A percentile compares a stretch with the other conserved stretches of the same genome.
Evolutionary conservation across 2,888 invertebrate genomes (phyloP).

Genomic region (Melieria omissa): DNA sequence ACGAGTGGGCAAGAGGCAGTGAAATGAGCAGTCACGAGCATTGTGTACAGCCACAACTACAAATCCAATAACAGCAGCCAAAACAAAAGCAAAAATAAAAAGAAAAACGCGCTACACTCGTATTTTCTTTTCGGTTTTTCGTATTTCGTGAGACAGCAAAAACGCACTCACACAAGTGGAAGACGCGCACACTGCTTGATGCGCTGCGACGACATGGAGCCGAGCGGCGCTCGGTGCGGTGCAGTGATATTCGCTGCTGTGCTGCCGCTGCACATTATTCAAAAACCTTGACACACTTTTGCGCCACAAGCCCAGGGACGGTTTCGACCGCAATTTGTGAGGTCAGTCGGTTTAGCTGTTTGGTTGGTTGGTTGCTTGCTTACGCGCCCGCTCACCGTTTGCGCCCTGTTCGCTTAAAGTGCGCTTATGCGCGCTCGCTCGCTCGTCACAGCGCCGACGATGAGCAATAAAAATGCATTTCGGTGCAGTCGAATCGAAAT

Average conservation of each 20-base stretch:
- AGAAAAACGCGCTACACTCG: not conserved
- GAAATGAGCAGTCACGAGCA: not conserved
- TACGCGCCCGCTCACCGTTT: conserved; percentile 29
- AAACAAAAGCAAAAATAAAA: conserved; percentile 16
- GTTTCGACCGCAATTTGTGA: conserved; percentile 60
- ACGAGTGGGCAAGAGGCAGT: not conserved
- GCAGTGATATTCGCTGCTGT: conserved; percentile 3
- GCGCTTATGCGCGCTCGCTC: too few relatives aligned
- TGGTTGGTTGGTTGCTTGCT: conserved; percentile 45
- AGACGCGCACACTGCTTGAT: conserved; percentile 15
- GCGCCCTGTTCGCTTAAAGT: conserved; percentile 26
- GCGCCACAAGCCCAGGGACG: conserved; percentile 59
- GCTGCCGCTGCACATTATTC: conserved; percentile 26
- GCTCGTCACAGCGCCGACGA: conserved; percentile 41
- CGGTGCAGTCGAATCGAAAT: not conserved
- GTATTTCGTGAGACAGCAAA: not conserved
- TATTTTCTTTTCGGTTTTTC: too few relatives aligned
- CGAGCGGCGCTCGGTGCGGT: not conserved
- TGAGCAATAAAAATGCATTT: conserved; percentile 54
- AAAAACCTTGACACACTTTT: conserved; percentile 65
- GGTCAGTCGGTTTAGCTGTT: conserved; percentile 42
- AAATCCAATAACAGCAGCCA: conserved; percentile 2
- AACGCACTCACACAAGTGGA: conserved; percentile 6
- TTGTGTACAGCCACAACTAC: not conserved
- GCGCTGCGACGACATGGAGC: not conserved